phyloP scores from a whole-genome alignment of 2,888 invertebrate species.

The Conistra vaccinii region DNA sequence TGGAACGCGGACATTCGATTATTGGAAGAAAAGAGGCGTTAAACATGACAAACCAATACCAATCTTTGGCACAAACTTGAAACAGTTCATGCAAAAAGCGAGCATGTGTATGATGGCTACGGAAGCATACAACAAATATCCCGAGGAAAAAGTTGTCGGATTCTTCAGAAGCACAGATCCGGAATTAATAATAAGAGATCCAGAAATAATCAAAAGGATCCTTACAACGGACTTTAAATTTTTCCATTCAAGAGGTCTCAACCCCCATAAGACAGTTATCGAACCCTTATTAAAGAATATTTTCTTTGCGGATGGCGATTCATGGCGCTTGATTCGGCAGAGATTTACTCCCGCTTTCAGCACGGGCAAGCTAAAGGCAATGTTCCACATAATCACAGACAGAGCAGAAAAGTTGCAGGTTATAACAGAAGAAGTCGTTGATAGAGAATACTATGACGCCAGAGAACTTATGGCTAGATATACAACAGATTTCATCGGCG shows the following conservation, averaged over 20 bases:
- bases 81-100: conserved; percentile 77
- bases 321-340: conserved; percentile 83
- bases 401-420: conserved; percentile 82
- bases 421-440: conserved; percentile 76
- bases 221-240: conserved; percentile 81
- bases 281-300: conserved; percentile 84
- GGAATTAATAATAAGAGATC: conserved; percentile 83
- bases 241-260: conserved; percentile 82
- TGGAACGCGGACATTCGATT: conserved; percentile 78
- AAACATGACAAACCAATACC: conserved; percentile 82
- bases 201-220: conserved; percentile 81
- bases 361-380: conserved; percentile 83
- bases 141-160: conserved; percentile 84
- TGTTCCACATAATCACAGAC: conserved; percentile 85
- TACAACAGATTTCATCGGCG: conserved; percentile 86
- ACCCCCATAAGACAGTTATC: conserved; percentile 78
- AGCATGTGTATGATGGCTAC: conserved; percentile 83
- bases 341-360: conserved; percentile 85
- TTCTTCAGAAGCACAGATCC: conserved; percentile 79
- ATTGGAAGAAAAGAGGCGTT: conserved; percentile 82
- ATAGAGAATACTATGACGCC: conserved; percentile 79
- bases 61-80: conserved; percentile 79
- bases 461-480: conserved; percentile 86
- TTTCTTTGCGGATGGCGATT: conserved; percentile 85
- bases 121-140: conserved; percentile 80